Conservation (phyloP, 2,888 invertebrate species). For the Thera britannica region DNA sequence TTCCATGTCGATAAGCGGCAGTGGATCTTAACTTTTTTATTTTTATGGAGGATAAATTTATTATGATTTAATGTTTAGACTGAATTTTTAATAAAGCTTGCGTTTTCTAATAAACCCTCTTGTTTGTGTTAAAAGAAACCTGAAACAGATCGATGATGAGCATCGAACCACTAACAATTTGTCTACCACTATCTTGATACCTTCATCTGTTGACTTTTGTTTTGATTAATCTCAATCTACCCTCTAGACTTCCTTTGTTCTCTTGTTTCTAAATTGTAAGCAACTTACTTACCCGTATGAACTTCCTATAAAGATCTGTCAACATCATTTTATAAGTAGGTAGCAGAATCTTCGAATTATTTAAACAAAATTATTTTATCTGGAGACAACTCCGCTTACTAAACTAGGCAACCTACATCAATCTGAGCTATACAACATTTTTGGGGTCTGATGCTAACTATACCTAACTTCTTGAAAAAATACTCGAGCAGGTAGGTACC, state of each 20-base stretch:
- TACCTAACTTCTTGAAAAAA: too few relatives aligned
- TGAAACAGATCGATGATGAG: slow-evolving; percentile 67
- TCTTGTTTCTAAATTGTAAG: slow-evolving; percentile 21
- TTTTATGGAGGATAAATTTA: slow-evolving; percentile 63
- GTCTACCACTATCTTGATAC: slow-evolving; percentile 3
- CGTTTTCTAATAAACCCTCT: slow-evolving; percentile 71
- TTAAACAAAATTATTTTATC: not conserved
- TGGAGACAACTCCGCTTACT: not conserved
- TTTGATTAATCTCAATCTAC: slow-evolving; percentile 19
- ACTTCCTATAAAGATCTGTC: not conserved
- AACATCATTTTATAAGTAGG: not conserved
- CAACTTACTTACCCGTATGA: not conserved
- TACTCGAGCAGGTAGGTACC: too few relatives aligned
- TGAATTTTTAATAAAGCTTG: slow-evolving; percentile 84
- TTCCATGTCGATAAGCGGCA: slow-evolving; percentile 71
- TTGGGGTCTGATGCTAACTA: too few relatives aligned
- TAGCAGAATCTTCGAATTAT: not conserved
- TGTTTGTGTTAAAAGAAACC: slow-evolving; percentile 65
- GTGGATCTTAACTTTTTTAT: slow-evolving; percentile 71
- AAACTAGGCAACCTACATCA: too few relatives aligned
- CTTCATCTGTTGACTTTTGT: slow-evolving; percentile 41
- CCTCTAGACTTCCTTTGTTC: slow-evolving; percentile 26
- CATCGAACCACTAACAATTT: slow-evolving; percentile 68
- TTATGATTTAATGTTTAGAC: slow-evolving; percentile 72
- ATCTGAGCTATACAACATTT: too few relatives aligned